A percentile compares a stretch with the other conserved stretches of the same genome.
Conservation (phyloP, 2,113 vertebrate genomes). For the Diadophis punctatus region DNA sequence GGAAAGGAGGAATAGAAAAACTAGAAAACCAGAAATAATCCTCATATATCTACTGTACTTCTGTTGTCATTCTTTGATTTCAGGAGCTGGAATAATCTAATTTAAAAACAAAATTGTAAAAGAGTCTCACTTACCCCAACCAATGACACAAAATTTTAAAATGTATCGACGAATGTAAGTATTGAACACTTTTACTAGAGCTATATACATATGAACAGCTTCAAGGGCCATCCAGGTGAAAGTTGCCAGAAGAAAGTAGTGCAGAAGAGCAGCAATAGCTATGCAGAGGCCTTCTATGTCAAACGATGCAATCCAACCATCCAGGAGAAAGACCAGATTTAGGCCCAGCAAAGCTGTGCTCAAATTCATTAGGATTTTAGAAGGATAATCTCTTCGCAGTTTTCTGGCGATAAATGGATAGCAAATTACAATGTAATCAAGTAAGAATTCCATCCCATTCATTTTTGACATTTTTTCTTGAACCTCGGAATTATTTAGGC, state of each 20-base stretch:
- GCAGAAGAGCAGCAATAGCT: slow-evolving; percentile 79
- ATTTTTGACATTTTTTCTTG: background rate
- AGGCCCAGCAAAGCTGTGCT: slow-evolving; percentile 89
- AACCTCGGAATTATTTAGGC: background rate
- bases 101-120: background rate
- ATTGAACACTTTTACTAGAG: slow-evolving; percentile 97
- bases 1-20: background rate
- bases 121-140: slow-evolving; percentile 84
- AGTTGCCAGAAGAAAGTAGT: slow-evolving; percentile 92
- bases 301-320: slow-evolving; percentile 88
- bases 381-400: slow-evolving; percentile 92
- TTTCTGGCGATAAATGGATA: slow-evolving; percentile 72
- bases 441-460: background rate
- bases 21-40: background rate
- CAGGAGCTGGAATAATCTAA: background rate
- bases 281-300: slow-evolving; percentile 75
- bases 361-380: slow-evolving; percentile 98
- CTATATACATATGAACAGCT: slow-evolving; percentile 98
- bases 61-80: background rate
- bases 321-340: slow-evolving; percentile 88
- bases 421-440: background rate
- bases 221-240: slow-evolving; percentile 99
- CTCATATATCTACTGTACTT: background rate
- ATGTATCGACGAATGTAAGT: slow-evolving; percentile 95
- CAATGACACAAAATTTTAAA: slow-evolving; percentile 93